Evolutionary conservation across 2,888 invertebrate genomes (phyloP), one percentile per base, ranked within the genome.

Genomic region (Coleophora deauratella): DNA sequence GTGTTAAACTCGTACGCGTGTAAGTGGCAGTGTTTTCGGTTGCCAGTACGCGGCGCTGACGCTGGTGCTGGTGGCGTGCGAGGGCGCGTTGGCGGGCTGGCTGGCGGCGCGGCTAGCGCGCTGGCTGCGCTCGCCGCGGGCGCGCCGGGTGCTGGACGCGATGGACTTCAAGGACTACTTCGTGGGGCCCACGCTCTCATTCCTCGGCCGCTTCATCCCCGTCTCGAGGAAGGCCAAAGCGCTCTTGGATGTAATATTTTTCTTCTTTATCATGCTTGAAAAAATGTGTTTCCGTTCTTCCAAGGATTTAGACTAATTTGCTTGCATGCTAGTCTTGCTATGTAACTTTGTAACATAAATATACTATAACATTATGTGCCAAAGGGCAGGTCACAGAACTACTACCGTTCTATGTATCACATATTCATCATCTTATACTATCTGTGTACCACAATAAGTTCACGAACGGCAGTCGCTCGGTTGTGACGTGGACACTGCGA

Each of bases 21-120:
- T 31, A 9, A 31, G 2, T 11, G 9, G 4, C 11, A 3, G 9
- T n/a, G 2, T n/a, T 3, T 31, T 31, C n/a, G 11, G 8, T 6
- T 28, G 37, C 13, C 51, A 69, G 72, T 66, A 66, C 52, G 65
- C 62, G 38, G 46, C 21, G 27, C 15, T 46, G 44, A 48, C 60
- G 65, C 21, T 41, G 41, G 32, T 34, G 45, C 42, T 58, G 59
- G 27, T 54, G 45, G 39, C 41, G 41, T n/a, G 44, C 42, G 33
- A 57, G 62, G 62, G 41, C 45, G 50, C 48, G 41, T 40, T 52
- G 56, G 50, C 42, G 41, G 51, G 36, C 37, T 70, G 69, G 71
- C 43, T 54, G 55, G 55, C 50, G 53, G 45, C 38, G 46, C 66
- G 62, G 49, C 52, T 54, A 49, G 43, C 37, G 46, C 49, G 43